Conservation (phyloP, 2,888 invertebrate species). For the Tortricodes alternella region DNA sequence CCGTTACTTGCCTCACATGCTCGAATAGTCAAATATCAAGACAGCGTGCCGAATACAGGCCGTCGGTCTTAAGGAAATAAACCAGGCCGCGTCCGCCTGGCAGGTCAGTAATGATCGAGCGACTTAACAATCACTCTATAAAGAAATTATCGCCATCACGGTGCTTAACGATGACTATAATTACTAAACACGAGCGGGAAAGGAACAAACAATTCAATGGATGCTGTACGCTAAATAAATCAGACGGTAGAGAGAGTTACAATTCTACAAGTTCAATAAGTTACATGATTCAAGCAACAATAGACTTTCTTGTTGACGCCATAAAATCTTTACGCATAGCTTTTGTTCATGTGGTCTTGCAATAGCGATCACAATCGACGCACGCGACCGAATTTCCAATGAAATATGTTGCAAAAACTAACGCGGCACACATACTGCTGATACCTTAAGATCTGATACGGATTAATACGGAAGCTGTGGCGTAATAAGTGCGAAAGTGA, state of each 20-base stretch:
- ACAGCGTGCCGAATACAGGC: not conserved
- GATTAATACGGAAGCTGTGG: constrained; percentile 54
- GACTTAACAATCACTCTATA: constrained; percentile 35
- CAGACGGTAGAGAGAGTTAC: constrained; percentile 57
- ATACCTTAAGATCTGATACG: constrained; percentile 45
- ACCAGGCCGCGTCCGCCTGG: constrained; percentile 44
- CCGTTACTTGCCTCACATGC: constrained; percentile 24
- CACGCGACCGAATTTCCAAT: constrained; percentile 73
- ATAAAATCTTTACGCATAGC: too few species aligned
- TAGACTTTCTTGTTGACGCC: too few species aligned
- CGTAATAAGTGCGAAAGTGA: constrained; percentile 60
- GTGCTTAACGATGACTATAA: not conserved
- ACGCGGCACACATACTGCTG: constrained; percentile 34
- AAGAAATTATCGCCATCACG: constrained; percentile 21
- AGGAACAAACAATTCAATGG: constrained; percentile 43
- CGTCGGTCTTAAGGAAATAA: constrained; percentile 4
- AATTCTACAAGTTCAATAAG: too few species aligned
- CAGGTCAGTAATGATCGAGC: constrained; percentile 48
- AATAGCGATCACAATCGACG: constrained; percentile 36
- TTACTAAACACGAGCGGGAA: constrained; percentile 3
- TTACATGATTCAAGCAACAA: too few species aligned
- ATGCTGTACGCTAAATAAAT: constrained; percentile 37
- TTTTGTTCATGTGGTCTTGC: too few species aligned
- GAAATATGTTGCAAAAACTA: constrained; percentile 59
- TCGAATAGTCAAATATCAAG: constrained; percentile 7